Base-by-base conservation (phyloP, 1,140 invertebrate species). In the Bombus affinis region DNA sequence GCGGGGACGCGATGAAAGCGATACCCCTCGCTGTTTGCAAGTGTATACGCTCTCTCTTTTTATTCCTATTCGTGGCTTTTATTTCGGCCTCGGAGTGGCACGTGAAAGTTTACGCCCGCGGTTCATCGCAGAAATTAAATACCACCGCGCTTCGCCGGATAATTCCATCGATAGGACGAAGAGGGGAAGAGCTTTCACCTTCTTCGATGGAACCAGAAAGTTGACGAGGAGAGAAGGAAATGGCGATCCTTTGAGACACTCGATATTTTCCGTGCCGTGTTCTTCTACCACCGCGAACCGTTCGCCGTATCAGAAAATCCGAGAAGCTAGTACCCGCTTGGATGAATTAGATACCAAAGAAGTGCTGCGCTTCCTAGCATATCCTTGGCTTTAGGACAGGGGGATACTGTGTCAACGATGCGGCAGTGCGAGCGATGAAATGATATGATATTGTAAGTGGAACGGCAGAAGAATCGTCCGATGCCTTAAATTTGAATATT, bases 201-300 rank as follows among this genome's bases (percentile, higher is more conserved):
- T 10, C 28, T n/a, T 39, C 5, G 62, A 22, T n/a, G 39, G 59
- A 4, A n/a, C 6, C 28, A 44, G 13, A 28, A 42, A 28, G 39
- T 13, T 15, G 37, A 35, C 32, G 5, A 13, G 68, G 28, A 75
- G 53, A 57, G 57, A n/a, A 66, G 78, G 78, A 81, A 81, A 85
- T 79, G 68, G 83, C 62, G 84, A 85, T 81, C 84, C 84, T 85
- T 81, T 81, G 78, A 81, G 84, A 85, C 84, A 85, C 84, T 81
- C 79, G 84, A 85, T 85, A 85, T 85, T 85, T 85, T 85, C 84
- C 83, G 28, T 80, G 59, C 70, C 62, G n/a, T 22, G 47, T 68
- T 42, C 59, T 37, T 25, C 57, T 28, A 28, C 28, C 32, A 25
- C n/a, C n/a, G 12, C 62, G 57, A 13, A 37, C 53, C 70, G 53